These are phyloP conservation scores for Helicoverpa zea DNA, from an alignment of 1,140 invertebrate species.

Conservation along the genomic window DNA sequence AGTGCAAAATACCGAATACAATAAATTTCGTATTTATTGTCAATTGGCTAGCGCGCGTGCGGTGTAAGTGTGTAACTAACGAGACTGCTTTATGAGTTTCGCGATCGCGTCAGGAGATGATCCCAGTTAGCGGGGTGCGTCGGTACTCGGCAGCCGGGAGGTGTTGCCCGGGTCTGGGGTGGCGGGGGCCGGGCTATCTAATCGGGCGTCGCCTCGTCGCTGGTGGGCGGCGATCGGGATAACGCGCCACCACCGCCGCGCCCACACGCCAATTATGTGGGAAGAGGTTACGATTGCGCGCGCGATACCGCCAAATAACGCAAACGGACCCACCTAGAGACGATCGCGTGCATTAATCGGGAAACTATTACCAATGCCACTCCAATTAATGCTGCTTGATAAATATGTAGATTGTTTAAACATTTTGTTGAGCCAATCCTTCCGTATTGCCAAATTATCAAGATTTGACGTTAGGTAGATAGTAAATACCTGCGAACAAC, in stretches of 20 bases:
- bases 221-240: conserved; percentile 83
- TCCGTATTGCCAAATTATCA: neutral
- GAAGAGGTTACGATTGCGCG: conserved; percentile 82
- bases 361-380: conserved; percentile 72
- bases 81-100: conserved; percentile 49
- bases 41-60: conserved; percentile 13
- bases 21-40: conserved; percentile 35
- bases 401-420: conserved; percentile 54
- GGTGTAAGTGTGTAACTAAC: conserved; percentile 39
- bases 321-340: conserved; percentile 72
- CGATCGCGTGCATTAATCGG: conserved; percentile 72
- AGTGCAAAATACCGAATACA: conserved; percentile 19
- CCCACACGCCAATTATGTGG: conserved; percentile 85
- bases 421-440: conserved; percentile 5
- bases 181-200: conserved; percentile 76
- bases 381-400: conserved; percentile 69
- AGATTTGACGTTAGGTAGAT: neutral
- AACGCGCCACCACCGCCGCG: conserved; percentile 74
- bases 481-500: too few relatives aligned
- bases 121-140: conserved; percentile 51
- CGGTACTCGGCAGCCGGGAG: conserved; percentile 56
- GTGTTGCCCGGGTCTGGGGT: conserved; percentile 66
- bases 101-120: conserved; percentile 55
- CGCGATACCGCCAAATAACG: conserved; percentile 73
- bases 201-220: conserved; percentile 77